Base-by-base conservation (phyloP, 1,140 invertebrate genomes). In the Halyomorpha halys region DNA sequence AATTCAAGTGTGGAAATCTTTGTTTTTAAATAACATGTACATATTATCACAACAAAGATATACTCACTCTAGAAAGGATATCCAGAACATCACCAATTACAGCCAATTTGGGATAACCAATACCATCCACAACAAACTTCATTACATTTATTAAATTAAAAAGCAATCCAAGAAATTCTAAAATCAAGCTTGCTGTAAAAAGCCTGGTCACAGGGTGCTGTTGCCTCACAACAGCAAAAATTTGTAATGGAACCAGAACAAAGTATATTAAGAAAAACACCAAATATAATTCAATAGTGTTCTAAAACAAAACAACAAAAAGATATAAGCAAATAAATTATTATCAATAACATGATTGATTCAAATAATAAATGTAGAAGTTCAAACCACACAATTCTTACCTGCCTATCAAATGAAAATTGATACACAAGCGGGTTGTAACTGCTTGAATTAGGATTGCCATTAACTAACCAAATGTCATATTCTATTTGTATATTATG, bases 391-490 rank as follows among this genome's bases (percentile, higher is more conserved):
- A 6, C 34, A 11, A 13, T 39, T 39, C 60, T 67, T 69, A 80
- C 80, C 73, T 95, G 91, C 73, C 86, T 83, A 74, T 98, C 94
- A 78, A 95, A 97, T 3, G 94, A 97, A 75, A 97, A 97, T 74
- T 98, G 94, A 77, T 94, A 94, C 65, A 91, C 85, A 70, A 97
- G 82, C 64, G 87, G 87, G 75, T 91, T 94, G 67, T 86, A 86
- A 23, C 83, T 81, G 63, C 86, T 89, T 65, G 81, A 79, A 71
- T 91, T 90, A 0, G 95, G 94, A 77, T 94, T 90, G 49, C 94
- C 93, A 80, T 98, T 98, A 0, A 97, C 94, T 25, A 98, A 78
- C 87, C 92, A 95, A 66, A 98, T 87, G 74, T 98, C 90, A 76
- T 97, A 98, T 45, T 91, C 76, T 16, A 97, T 75, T 64, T 78